Evolutionary conservation across 1,140 invertebrate species (phyloP).

Genomic region (Drosophila simulans): DNA sequence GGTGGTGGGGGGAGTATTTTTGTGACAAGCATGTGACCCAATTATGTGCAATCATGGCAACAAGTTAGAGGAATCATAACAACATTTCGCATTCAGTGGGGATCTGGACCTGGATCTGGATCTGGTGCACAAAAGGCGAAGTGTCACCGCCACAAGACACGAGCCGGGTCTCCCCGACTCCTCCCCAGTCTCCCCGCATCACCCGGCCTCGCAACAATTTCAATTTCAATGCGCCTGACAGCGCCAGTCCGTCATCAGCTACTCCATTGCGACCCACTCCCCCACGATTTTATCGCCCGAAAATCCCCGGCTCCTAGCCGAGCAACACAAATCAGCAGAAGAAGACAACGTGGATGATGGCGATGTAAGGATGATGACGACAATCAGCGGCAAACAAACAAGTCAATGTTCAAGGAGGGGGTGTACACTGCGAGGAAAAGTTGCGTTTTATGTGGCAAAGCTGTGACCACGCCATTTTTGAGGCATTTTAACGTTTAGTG

Average conservation of each 20-base stretch:
- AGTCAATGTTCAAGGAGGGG: conserved; percentile 62
- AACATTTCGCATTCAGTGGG: conserved; percentile 62
- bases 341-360: conserved; percentile 36
- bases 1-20: conserved; percentile 36
- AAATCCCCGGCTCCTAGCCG: conserved; percentile 1
- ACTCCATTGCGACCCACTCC: background rate
- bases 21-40: conserved; percentile 80
- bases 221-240: conserved; percentile 80
- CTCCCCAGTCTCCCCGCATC: background rate
- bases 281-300: conserved; percentile 4
- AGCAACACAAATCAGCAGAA: conserved; percentile 62
- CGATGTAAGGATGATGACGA: conserved; percentile 63
- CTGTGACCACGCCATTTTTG: too few species aligned
- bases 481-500: too few species aligned
- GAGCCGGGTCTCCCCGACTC: conserved; percentile 30
- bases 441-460: background rate
- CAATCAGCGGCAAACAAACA: conserved; percentile 77
- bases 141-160: conserved; percentile 76
- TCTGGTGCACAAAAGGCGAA: conserved; percentile 61
- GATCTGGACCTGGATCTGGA: conserved; percentile 33
- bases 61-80: conserved; percentile 60
- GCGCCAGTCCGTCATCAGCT: conserved; percentile 53
- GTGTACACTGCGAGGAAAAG: conserved; percentile 1
- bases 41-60: conserved; percentile 72
- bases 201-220: conserved; percentile 61